phyloP scores from a whole-genome alignment of 2,888 invertebrate genomes.

The Nebria brevicollis region DNA sequence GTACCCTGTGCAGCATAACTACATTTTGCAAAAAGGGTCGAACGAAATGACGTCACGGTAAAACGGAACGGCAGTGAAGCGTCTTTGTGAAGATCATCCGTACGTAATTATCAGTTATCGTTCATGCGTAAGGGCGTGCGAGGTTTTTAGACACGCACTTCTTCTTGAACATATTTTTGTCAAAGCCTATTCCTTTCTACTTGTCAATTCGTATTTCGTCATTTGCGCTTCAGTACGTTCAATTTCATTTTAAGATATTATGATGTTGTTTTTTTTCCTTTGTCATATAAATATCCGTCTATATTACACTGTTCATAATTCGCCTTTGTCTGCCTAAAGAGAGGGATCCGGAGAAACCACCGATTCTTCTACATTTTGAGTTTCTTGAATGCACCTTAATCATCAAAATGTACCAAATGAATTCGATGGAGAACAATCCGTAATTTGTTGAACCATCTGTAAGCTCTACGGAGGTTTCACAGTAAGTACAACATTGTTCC shows the following conservation, averaged over 20 bases:
- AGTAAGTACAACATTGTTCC: not conserved
- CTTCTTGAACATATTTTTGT: constrained; percentile 62
- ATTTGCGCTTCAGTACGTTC: constrained; percentile 53
- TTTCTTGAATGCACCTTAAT: constrained; percentile 33
- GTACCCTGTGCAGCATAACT: not conserved
- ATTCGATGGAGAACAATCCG: not conserved
- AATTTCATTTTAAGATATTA: constrained; percentile 51
- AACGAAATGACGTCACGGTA: not conserved
- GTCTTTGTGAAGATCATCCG: constrained; percentile 63
- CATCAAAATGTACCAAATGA: not conserved
- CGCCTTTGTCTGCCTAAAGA: constrained; percentile 21
- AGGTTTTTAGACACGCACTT: constrained; percentile 61
- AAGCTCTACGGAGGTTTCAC: not conserved
- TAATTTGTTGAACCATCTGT: constrained; percentile 1
- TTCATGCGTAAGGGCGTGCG: constrained; percentile 60
- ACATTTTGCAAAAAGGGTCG: not conserved
- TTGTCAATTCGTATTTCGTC: constrained; percentile 60
- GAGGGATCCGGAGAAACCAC: not conserved
- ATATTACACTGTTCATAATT: constrained; percentile 30
- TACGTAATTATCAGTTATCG: constrained; percentile 64
- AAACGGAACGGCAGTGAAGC: constrained; percentile 54
- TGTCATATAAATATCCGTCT: constrained; percentile 2
- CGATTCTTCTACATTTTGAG: constrained; percentile 29
- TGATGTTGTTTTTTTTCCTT: constrained; percentile 28
- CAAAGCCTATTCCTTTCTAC: constrained; percentile 60